Percentiles rank a stretch among this genome's conserved stretches.
Evolutionary conservation across 2,797 vertebrate genomes (phyloP).

Genomic region (Cottoperca gobio): DNA sequence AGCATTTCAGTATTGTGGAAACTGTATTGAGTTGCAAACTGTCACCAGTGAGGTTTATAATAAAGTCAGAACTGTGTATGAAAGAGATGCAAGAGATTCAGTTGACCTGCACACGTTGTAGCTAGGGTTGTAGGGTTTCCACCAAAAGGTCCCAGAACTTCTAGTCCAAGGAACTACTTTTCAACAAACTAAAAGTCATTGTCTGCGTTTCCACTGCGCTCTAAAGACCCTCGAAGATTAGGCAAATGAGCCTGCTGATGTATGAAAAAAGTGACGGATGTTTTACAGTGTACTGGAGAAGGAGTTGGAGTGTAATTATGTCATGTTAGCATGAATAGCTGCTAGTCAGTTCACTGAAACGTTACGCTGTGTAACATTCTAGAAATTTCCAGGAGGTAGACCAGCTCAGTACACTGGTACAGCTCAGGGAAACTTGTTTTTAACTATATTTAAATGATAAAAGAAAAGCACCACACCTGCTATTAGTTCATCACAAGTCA

Average conservation of each 20-base stretch:
- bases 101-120: background rate
- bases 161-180: too few species aligned
- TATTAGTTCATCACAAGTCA: background rate
- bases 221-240: too few species aligned
- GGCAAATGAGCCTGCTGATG: too few species aligned
- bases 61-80: background rate
- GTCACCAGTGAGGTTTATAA: constrained; percentile 3
- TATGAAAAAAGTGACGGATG: too few species aligned
- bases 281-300: too few species aligned
- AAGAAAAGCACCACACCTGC: background rate
- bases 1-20: constrained; percentile 9
- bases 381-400: too few species aligned
- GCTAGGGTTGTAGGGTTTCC: too few species aligned
- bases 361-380: too few species aligned
- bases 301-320: background rate
- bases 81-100: background rate
- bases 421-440: background rate
- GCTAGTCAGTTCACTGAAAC: background rate
- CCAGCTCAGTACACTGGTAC: background rate
- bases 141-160: too few species aligned
- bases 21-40: constrained; percentile 11
- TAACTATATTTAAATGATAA: background rate
- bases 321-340: background rate
- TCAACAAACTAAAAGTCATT: too few species aligned
- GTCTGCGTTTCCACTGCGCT: too few species aligned